These are phyloP conservation scores for Tetramorium bicarinatum DNA, from an alignment of 2,888 invertebrate genomes.

Conservation along the genomic window DNA sequence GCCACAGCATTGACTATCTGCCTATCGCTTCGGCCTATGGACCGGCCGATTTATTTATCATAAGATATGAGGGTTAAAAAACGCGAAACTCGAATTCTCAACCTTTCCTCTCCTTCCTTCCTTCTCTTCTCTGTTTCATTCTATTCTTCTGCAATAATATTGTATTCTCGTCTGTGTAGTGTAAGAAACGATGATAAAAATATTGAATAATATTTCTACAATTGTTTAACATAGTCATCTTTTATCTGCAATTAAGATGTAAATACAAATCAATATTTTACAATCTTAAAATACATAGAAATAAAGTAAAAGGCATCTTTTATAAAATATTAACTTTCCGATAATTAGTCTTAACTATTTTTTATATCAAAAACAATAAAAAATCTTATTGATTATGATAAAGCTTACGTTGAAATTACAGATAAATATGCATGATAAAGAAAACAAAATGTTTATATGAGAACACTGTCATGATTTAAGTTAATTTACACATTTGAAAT, in stretches of 20 bases:
- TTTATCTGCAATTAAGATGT: background rate
- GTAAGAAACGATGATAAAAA: slow-evolving; percentile 33
- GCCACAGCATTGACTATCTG: slow-evolving; percentile 66
- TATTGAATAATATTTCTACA: background rate
- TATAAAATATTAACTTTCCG: background rate
- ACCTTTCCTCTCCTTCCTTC: slow-evolving; percentile 17
- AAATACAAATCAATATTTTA: background rate
- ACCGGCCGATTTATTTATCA: slow-evolving; percentile 59
- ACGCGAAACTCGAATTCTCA: slow-evolving; percentile 65
- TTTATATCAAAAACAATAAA: background rate
- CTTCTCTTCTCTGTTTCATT: no score
- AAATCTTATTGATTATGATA: background rate
- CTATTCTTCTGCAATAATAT: background rate
- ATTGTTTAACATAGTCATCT: background rate
- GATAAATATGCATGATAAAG: background rate
- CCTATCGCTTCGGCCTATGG: slow-evolving; percentile 62
- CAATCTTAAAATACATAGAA: background rate
- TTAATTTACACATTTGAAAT: background rate
- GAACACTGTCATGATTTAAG: background rate
- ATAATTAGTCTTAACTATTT: background rate
- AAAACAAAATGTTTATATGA: background rate
- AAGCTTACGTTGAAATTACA: background rate
- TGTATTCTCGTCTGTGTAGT: background rate
- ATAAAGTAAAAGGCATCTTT: background rate
- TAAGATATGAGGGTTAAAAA: slow-evolving; percentile 63